Percentiles rank a stretch among this genome's conserved stretches.
phyloP scores from a whole-genome alignment of 2,797 vertebrate species.

The Dryobates pubescens region DNA sequence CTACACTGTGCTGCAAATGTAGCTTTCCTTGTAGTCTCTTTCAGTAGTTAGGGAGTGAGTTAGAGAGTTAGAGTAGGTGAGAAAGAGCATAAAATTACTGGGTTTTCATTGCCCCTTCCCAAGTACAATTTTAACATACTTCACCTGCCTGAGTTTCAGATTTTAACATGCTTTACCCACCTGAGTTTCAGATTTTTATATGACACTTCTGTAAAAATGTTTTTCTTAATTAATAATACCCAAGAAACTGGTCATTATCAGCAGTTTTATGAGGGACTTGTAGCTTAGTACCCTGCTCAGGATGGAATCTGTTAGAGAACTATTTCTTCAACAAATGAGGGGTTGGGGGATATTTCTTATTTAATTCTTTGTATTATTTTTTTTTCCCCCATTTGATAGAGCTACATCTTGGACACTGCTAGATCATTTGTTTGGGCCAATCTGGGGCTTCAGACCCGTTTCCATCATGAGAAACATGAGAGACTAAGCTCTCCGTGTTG shows the following conservation, averaged over 20 bases:
- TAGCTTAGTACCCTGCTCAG: not conserved
- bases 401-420: not conserved
- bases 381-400: not conserved
- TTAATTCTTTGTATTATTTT: not conserved
- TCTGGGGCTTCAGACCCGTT: not conserved
- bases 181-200: not conserved
- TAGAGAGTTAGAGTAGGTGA: no score
- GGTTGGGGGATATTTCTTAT: not conserved
- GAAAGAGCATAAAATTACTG: not conserved
- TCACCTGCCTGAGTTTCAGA: not conserved
- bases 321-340: not conserved
- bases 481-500: not conserved
- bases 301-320: not conserved
- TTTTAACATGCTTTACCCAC: not conserved
- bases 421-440: not conserved
- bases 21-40: not conserved
- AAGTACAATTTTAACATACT: not conserved
- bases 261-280: not conserved
- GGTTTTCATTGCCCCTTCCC: not conserved
- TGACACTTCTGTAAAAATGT: not conserved
- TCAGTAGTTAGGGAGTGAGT: not conserved
- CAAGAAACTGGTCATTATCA: not conserved
- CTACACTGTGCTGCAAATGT: fast-evolving
- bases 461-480: not conserved
- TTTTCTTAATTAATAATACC: conserved; percentile 24